Evolutionary conservation across 2,888 invertebrate species (phyloP).

Genomic region (Nowickia ferox): DNA sequence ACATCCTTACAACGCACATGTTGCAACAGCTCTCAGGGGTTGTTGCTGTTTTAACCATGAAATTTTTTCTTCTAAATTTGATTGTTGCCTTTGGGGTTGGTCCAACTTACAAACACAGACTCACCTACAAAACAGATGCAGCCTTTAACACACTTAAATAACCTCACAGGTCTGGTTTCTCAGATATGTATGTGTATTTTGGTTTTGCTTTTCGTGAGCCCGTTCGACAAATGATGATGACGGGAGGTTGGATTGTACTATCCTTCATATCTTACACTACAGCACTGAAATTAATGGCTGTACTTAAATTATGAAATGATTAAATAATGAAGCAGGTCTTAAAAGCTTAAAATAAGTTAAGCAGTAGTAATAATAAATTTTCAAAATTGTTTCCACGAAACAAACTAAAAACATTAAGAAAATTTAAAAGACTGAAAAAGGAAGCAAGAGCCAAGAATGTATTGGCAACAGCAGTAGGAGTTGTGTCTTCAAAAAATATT

Average conservation of each 20-base stretch:
- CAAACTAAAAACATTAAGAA: neutral
- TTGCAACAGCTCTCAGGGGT: conserved; percentile 54
- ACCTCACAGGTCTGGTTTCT: conserved; percentile 1
- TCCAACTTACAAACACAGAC: conserved; percentile 7
- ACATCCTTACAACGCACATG: conserved; percentile 39
- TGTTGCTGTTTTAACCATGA: conserved; percentile 48
- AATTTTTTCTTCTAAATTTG: conserved; percentile 22
- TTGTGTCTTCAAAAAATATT: no score
- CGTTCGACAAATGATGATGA: conserved; percentile 60
- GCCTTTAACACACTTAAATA: conserved; percentile 15
- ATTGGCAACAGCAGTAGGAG: neutral
- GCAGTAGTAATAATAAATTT: neutral
- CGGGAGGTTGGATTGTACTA: conserved; percentile 46
- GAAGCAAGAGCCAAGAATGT: neutral
- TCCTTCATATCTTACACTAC: conserved; percentile 27
- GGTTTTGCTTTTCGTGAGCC: neutral
- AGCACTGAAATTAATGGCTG: conserved; percentile 51
- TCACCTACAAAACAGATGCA: conserved; percentile 6
- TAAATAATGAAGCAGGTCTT: conserved; percentile 53
- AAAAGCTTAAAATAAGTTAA: neutral
- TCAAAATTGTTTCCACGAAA: neutral
- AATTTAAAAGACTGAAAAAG: neutral
- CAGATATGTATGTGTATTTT: neutral
- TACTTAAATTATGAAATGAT: conserved; percentile 64
- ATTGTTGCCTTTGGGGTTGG: conserved; percentile 52